phyloP scores from a whole-genome alignment of 2,113 vertebrate genomes.

The Phylloscopus whistleri region DNA sequence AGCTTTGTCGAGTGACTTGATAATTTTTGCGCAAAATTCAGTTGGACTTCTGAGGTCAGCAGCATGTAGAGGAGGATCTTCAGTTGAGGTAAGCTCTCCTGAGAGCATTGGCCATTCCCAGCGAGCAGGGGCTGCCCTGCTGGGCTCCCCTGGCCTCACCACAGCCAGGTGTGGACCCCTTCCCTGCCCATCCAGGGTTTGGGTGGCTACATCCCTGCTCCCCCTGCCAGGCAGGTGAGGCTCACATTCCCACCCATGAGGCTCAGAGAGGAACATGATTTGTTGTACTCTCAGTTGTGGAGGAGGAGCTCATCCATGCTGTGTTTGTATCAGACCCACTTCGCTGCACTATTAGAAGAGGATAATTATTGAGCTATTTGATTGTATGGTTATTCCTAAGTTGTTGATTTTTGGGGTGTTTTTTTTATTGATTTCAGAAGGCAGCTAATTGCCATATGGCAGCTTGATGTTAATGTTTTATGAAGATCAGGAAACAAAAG shows the following conservation, averaged over 20 bases:
- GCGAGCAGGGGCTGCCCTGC: neutral
- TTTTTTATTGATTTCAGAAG: conserved; percentile 85
- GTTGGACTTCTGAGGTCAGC: conserved; percentile 54
- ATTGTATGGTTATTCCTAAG: conserved; percentile 74
- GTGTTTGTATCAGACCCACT: conserved; percentile 73
- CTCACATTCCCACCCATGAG: neutral
- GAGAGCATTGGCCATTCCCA: conserved; percentile 8
- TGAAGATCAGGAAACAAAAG: conserved; percentile 84
- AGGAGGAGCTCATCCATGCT: conserved; percentile 78
- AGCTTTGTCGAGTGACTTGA: conserved; percentile 43
- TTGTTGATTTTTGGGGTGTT: conserved; percentile 53
- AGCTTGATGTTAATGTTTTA: conserved; percentile 83
- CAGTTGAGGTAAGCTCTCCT: conserved; percentile 44
- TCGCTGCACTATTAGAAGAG: conserved; percentile 72
- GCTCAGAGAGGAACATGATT: neutral
- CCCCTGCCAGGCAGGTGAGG: neutral
- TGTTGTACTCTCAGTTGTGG: conserved; percentile 57
- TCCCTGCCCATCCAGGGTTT: neutral
- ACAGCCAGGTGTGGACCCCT: neutral
- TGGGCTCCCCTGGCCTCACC: neutral
- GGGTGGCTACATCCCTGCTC: neutral
- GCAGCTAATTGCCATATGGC: conserved; percentile 82
- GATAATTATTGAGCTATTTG: conserved; percentile 77
- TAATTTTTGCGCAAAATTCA: conserved; percentile 46
- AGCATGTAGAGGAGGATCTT: conserved; percentile 46